phyloP scores from a whole-genome alignment of 1,140 invertebrate genomes.

The Apis dorsata region DNA sequence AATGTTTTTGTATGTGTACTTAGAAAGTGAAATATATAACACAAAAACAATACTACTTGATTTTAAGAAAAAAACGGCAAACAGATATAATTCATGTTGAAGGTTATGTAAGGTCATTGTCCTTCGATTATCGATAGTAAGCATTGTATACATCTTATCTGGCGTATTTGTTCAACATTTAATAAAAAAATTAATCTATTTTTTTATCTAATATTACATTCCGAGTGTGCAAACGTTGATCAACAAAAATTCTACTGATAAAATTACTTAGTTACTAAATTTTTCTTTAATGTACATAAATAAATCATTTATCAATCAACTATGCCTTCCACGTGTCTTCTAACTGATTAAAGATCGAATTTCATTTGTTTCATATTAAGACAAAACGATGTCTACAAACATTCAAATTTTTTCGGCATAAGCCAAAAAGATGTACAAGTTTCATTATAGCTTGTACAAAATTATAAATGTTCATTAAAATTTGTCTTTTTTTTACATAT shows the following conservation, averaged over 20 bases:
- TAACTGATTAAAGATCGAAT: constrained; percentile 45
- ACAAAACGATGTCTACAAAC: constrained; percentile 39
- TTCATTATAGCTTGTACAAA: constrained; percentile 45
- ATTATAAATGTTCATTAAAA: constrained; percentile 51
- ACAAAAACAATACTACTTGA: constrained; percentile 2
- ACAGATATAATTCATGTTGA: constrained; percentile 21
- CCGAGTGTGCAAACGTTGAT: constrained; percentile 55
- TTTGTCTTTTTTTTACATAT: constrained; percentile 45
- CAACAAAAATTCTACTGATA: constrained; percentile 62
- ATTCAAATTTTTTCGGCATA: constrained; percentile 40
- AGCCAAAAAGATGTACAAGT: constrained; percentile 46
- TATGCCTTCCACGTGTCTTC: constrained; percentile 40
- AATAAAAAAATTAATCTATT: constrained; percentile 68
- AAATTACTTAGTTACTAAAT: constrained; percentile 63
- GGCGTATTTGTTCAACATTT: constrained; percentile 59
- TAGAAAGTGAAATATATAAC: constrained; percentile 18
- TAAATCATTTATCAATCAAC: constrained; percentile 61
- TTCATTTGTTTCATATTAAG: constrained; percentile 24
- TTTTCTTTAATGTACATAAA: constrained; percentile 66
- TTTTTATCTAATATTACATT: constrained; percentile 52
- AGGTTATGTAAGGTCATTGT: constrained; percentile 28
- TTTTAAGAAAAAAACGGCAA: constrained; percentile 22
- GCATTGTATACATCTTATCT: constrained; percentile 28
- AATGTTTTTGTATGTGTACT: constrained; percentile 1
- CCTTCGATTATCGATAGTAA: constrained; percentile 16